phyloP scores from a whole-genome alignment of 2,888 invertebrate species.

The Punctoribates punctum region DNA sequence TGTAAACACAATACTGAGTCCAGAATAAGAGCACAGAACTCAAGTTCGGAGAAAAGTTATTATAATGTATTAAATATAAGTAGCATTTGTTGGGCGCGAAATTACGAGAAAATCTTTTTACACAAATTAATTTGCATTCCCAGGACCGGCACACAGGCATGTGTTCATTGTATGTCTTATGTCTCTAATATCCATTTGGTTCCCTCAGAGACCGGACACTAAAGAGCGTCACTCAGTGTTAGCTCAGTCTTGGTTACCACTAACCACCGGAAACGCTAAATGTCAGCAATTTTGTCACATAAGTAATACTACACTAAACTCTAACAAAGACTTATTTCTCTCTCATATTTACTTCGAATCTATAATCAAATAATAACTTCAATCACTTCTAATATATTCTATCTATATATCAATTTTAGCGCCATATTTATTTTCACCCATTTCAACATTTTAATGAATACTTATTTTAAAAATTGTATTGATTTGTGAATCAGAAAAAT shows the following conservation, averaged over 20 bases:
- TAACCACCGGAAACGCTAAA: constrained; percentile 35
- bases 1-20: constrained; percentile 12
- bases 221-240: constrained; percentile 22
- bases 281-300: constrained; percentile 29
- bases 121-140: constrained; percentile 34
- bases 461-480: too few species aligned
- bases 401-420: too few species aligned
- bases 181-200: constrained; percentile 20
- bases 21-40: too few species aligned
- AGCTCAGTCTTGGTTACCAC: constrained; percentile 20
- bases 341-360: too few species aligned
- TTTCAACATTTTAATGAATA: too few species aligned
- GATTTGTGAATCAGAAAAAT: too few species aligned
- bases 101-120: constrained; percentile 23
- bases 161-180: constrained; percentile 29
- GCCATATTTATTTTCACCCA: too few species aligned
- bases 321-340: too few species aligned
- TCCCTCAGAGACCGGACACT: constrained; percentile 36
- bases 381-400: too few species aligned
- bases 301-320: constrained; percentile 10
- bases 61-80: constrained; percentile 8
- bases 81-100: constrained; percentile 30
- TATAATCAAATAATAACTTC: too few species aligned
- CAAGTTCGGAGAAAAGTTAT: too few species aligned
- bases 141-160: constrained; percentile 7